Evolutionary conservation across 2,888 invertebrate genomes (phyloP).

Genomic region (Sminthurides aquaticus): DNA sequence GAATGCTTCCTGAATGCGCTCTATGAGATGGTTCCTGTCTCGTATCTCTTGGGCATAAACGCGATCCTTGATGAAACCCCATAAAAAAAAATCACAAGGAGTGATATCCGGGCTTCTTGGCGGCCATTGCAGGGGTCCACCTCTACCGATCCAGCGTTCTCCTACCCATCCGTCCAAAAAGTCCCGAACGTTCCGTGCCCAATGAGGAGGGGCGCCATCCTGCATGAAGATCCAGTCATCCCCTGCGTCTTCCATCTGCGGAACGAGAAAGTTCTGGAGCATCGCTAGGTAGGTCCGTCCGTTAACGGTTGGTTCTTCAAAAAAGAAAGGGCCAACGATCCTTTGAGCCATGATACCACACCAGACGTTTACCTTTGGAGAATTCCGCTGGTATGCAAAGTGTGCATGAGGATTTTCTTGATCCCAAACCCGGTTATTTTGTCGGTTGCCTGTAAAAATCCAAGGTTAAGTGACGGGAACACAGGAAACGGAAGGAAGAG

Average conservation of each 20-base stretch:
- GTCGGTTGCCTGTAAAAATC: no score
- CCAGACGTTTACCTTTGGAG: constrained; percentile 16
- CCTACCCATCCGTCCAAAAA: background rate
- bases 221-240: constrained; percentile 4
- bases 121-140: constrained; percentile 16
- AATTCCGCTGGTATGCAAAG: background rate
- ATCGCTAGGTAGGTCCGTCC: constrained; percentile 22
- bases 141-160: constrained; percentile 17
- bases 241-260: background rate
- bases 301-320: constrained; percentile 19
- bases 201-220: constrained; percentile 20
- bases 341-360: constrained; percentile 6
- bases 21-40: no score
- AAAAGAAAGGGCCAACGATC: constrained; percentile 25
- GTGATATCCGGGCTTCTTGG: constrained; percentile 15
- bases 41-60: no score
- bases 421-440: no score
- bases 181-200: constrained; percentile 2
- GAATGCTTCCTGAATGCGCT: no score
- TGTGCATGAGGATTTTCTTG: background rate
- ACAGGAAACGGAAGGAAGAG: no score
- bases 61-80: no score
- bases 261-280: constrained; percentile 14
- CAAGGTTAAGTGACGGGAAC: no score
- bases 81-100: no score